These are phyloP conservation scores for Pluvianellus socialis DNA, from an alignment of 2,113 vertebrate species.

Conservation along the genomic window DNA sequence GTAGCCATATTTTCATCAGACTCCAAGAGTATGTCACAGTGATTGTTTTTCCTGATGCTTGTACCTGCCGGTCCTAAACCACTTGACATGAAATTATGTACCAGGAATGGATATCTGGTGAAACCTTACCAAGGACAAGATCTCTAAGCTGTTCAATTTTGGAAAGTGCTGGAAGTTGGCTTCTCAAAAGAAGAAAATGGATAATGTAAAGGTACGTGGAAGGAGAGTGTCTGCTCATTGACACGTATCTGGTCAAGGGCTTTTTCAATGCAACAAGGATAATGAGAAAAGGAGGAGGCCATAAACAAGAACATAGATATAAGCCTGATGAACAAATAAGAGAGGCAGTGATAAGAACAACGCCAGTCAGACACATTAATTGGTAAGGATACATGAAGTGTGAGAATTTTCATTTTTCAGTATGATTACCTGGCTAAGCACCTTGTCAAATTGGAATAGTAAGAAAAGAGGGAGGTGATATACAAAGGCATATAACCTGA, in stretches of 20 bases:
- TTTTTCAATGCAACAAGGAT: background rate
- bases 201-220: background rate
- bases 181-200: background rate
- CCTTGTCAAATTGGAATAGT: background rate
- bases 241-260: rapidly evolving
- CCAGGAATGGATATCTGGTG: background rate
- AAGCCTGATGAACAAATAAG: background rate
- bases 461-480: background rate
- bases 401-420: background rate
- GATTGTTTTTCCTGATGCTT: background rate
- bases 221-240: background rate
- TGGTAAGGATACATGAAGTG: background rate
- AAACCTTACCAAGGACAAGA: background rate
- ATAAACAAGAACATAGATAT: background rate
- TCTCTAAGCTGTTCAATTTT: background rate
- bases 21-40: background rate
- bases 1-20: background rate
- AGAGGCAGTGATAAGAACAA: background rate
- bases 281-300: background rate
- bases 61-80: background rate
- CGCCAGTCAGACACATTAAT: background rate
- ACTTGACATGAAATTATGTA: background rate
- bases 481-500: background rate
- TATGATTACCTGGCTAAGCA: background rate
- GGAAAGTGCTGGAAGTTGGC: background rate